phyloP scores from a whole-genome alignment of 2,113 vertebrate species.

The Anthoscopus minutus region DNA sequence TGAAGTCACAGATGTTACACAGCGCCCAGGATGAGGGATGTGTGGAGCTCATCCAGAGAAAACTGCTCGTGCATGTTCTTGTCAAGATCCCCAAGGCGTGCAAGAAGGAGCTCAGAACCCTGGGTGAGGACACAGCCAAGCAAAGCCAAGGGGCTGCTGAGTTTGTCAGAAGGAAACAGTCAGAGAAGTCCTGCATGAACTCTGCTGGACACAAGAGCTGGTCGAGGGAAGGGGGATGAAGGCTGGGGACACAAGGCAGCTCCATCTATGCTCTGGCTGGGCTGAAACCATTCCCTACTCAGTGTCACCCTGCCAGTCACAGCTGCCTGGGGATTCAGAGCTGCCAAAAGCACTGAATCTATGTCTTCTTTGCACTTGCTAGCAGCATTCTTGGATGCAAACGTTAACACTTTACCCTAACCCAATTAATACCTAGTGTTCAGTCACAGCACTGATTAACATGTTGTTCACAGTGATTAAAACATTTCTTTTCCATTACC shows the following conservation, averaged over 20 bases:
- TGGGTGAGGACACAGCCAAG: not conserved
- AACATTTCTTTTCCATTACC: conserved; percentile 82
- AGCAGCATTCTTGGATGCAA: conserved; percentile 40
- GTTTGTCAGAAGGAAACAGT: not conserved
- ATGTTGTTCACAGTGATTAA: conserved; percentile 80
- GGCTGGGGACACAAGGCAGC: not conserved
- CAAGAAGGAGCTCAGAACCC: not conserved
- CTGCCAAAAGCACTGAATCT: not conserved
- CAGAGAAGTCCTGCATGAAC: not conserved
- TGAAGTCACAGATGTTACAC: fast-evolving
- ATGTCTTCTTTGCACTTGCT: not conserved
- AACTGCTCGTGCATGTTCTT: not conserved
- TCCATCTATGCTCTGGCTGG: not conserved
- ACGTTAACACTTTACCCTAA: conserved; percentile 71
- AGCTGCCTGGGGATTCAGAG: not conserved
- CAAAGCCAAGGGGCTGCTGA: not conserved
- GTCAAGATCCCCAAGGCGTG: not conserved
- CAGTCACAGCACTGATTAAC: conserved; percentile 76
- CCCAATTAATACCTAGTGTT: conserved; percentile 77
- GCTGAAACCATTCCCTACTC: not conserved
- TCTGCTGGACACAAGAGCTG: not conserved
- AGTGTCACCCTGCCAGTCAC: not conserved
- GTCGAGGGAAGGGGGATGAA: not conserved
- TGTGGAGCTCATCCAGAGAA: not conserved
- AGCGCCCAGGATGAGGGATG: too few relatives aligned